Evolutionary conservation across 1,140 invertebrate genomes (phyloP), one percentile per base, ranked within the genome.

Genomic region (Penaeus vannamei): DNA sequence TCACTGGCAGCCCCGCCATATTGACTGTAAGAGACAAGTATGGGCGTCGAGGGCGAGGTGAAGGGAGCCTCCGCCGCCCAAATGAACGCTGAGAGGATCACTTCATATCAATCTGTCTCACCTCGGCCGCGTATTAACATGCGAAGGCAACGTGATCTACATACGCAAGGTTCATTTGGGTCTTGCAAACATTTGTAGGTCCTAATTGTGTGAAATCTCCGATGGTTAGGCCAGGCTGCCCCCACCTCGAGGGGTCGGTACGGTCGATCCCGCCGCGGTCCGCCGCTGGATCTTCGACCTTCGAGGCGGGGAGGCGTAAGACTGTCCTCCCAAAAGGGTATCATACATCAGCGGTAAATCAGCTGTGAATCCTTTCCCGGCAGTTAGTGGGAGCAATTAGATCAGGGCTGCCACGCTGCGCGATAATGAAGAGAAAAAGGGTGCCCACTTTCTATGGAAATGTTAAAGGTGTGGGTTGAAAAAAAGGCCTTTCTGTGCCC

Each of bases 301-400:
- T 86, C 36, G 42, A 76, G n/a, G 23, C 7, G 12, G 29, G 85
- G 23, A 46, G 62, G 61, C 60, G 61, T 36, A 32, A 26, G 53
- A 62, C 85, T 80, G 85, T 86, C 53, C 53, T 80, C 53, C 72
- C 72, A 53, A 26, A 29, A 60, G 66, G 46, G 69, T 72, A 84
- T 89, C 81, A 89, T 89, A 89, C 81, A 89, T 89, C 87, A 84
- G 87, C 66, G 23, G 87, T 89, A 89, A 84, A 89, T 89, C 82
- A 89, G 79, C 81, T 89, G 87, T 89, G 87, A 89, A 89, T 89
- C 87, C 87, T 89, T 89, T 69, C 59, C 62, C 82, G 87, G 87
- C 87, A 84, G 87, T 89, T 89, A 89, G 87, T 89, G 87, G 87
- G 53, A 72, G 87, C 87, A 89, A 89, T 89, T 89, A 89, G 87